Percentiles rank a stretch among this genome's conserved stretches.
phyloP scores from a whole-genome alignment of 2,113 vertebrate species.

The Neomonachus schauinslandi region DNA sequence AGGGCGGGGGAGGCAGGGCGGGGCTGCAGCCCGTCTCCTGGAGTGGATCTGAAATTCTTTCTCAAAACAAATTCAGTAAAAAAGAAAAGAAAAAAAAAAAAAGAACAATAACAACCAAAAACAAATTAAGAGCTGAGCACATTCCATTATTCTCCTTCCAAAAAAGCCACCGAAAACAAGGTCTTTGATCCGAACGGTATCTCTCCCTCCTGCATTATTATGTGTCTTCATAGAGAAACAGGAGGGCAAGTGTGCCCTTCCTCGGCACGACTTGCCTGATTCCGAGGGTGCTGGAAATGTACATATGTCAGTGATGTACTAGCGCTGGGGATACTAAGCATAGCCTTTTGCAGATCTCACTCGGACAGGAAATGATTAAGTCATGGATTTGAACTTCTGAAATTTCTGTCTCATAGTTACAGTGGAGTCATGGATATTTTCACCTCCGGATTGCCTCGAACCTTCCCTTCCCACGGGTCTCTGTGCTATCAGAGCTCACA shows the following conservation, averaged over 20 bases:
- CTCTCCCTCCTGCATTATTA: background rate
- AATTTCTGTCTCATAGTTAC: background rate
- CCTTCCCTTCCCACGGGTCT: background rate
- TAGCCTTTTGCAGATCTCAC: background rate
- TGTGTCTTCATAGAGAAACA: conserved; percentile 3
- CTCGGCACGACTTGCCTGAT: conserved; percentile 22
- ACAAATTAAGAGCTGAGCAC: background rate
- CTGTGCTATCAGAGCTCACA: background rate
- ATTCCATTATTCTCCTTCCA: conserved; percentile 55
- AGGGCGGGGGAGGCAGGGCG: too few species aligned
- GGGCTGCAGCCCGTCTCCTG: background rate
- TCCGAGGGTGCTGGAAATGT: background rate
- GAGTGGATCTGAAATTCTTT: conserved; percentile 30
- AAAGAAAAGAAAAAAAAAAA: background rate
- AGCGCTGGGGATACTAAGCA: background rate
- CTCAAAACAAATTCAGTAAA: background rate
- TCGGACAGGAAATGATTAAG: accelerated
- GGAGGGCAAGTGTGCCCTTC: background rate
- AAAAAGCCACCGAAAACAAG: conserved; percentile 35
- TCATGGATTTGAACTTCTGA: conserved; percentile 25
- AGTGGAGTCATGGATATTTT: background rate
- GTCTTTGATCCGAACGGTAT: background rate
- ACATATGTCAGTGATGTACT: background rate
- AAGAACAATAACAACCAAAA: background rate
- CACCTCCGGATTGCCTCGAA: background rate